Base-by-base conservation (phyloP, 2,888 invertebrate genomes). In the Scaptomyza polygonia region DNA sequence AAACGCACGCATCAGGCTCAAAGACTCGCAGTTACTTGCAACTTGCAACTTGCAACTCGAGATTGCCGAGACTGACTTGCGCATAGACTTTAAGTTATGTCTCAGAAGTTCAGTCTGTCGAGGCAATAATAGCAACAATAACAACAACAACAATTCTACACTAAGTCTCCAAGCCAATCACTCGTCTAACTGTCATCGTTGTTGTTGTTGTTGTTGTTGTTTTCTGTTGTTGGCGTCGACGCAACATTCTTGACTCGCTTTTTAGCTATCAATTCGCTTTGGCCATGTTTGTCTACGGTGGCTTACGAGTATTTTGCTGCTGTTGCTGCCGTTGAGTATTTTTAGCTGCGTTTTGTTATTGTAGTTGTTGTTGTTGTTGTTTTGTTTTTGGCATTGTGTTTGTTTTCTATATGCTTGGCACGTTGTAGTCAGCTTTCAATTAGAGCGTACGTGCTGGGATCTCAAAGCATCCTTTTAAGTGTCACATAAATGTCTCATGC, bases 1-100 rank as follows among this genome's bases (percentile, higher is more conserved):
- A 90, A 90, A 86, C 88, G 89, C 88, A 90, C 89, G 89, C 89
- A 89, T 88, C 87, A 87, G 82, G 57, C 73, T 69, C 14, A 3
- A 14, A 36, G 36, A 36, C 42, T 32, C 39, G 36, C 36, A 36
- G 14, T 29, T 58, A 43, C 63, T n/a, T n/a, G n/a, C n/a, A n/a
- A n/a, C n/a, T 39, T 43, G 53, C 65, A 52, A 55, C 59, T 63
- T 63, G 59, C 56, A 42, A 58, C 52, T 56, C 5, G 59, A 72
- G 58, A 42, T 65, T 67, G 77, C 77, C 70, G 54, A 74, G 14
- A 14, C 72, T 78, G 80, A 65, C 68, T 48, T 67, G 61, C 72
- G 47, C 30, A 47, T 12, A 72, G 86, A 36, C 36, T 36, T 8
- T 87, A 81, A 88, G 84, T 83, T 88, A 88, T 88, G 84, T 77